Evolutionary conservation across 2,797 vertebrate species (phyloP), one percentile per base, ranked within the genome.

Genomic region (Clarias fuscus): DNA sequence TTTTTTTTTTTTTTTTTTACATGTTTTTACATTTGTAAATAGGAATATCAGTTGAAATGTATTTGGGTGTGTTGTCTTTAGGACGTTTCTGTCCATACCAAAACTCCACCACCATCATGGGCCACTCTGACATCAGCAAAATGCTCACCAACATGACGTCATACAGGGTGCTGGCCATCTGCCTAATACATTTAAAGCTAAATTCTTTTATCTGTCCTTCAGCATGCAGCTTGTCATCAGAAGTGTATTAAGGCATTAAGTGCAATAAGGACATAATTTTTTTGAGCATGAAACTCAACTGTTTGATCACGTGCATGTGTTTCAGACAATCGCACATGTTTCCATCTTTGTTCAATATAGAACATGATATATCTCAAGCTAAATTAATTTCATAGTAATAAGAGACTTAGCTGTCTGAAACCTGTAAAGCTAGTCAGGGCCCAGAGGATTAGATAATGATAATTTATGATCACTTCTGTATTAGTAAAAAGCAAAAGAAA

Each of bases 91-190:
- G 30, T 37, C 30, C 56, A 78, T 33, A 78, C 6, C 48, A 0
- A 76, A 76, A 58, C 53, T 33, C 75, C 27, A 33, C n/a, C 27
- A 5, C 73, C 43, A 17, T 27, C 48, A 30, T 56, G 73, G 43
- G 15, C 24, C 73, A 56, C n/a, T 76, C n/a, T 76, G 48, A 76
- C 24, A 40, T 53, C 43, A 75, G 72, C 72, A 75, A 75, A 73
- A 53, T 56, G n/a, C 48, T 56, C 40, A 56, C 75, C 17, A 6
- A 27, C 72, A 53, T 48, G 40, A 73, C 5, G 2, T n/a, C 40
- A 15, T 7, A 61, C 30, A 14, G 13, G 48, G 22, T 75, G 24
- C n/a, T 7, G 14, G 7, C 6, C 10, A 30, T 58, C 27, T 58
- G 58, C 30, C 11, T 20, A 22, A 56, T 78, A 58, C 75, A 59